Evolutionary conservation across 2,888 invertebrate genomes (phyloP).

Genomic region (Ptychoptera albimana): DNA sequence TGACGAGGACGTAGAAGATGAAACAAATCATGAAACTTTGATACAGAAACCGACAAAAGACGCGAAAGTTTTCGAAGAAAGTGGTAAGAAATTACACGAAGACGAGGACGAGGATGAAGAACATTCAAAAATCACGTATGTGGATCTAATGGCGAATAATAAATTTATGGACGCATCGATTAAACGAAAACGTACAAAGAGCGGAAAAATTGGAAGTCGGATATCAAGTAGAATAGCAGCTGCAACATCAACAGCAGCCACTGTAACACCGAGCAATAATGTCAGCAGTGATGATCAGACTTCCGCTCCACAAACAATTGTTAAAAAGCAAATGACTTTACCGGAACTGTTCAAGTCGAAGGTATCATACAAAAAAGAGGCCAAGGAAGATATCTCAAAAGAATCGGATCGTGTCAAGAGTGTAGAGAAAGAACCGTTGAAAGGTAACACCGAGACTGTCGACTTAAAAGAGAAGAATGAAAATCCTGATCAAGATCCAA

Average conservation of each 20-base stretch:
- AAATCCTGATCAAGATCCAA: too few relatives aligned
- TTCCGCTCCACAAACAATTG: neutral
- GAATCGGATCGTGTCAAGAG: neutral
- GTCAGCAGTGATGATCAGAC: slow-evolving; percentile 9
- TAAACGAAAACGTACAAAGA: slow-evolving; percentile 9
- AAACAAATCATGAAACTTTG: neutral
- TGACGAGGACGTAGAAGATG: neutral
- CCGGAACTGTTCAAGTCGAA: slow-evolving; percentile 25
- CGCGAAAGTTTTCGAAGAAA: neutral
- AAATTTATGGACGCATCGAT: slow-evolving; percentile 1
- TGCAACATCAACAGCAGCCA: slow-evolving; percentile 6
- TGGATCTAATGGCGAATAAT: neutral
- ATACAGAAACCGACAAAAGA: neutral
- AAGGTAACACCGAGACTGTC: slow-evolving; percentile 15
- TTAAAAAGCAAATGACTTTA: slow-evolving; percentile 25
- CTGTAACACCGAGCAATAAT: neutral
- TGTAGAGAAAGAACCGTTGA: slow-evolving; percentile 8
- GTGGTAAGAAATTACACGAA: neutral
- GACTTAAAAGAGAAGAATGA: slow-evolving; percentile 19
- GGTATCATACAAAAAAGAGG: too few relatives aligned
- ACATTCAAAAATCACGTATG: neutral
- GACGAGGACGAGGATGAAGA: slow-evolving; percentile 2
- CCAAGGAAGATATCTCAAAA: neutral
- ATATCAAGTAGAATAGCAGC: slow-evolving; percentile 9
- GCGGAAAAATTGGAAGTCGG: slow-evolving; percentile 3